phyloP scores from a whole-genome alignment of 2,113 vertebrate genomes.

The Bos taurus region ARS-UCD2.0 NC_037345.1:65214501-65215000 shows the following conservation, averaged over 20 bases:
- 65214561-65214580: not conserved
- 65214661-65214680: not conserved
- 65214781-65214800: not conserved
- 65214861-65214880: not conserved
- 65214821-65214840: not conserved
- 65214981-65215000: not conserved
- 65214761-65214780: not conserved
- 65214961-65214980: not conserved
- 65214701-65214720: too few species aligned
- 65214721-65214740: not conserved
- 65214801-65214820: not conserved
- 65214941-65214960: not conserved
- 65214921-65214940: not conserved
- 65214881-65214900: not conserved
- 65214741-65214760: not conserved
- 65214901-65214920: not conserved
- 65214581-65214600: not conserved
- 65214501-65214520: not conserved
- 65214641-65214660: not conserved
- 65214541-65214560: not conserved
- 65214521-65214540: not conserved
- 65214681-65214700: not conserved
- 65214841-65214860: not conserved
- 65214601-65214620: not conserved
- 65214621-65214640: not conserved